Conservation (phyloP, 2,113 vertebrate genomes). For the Clarias gariepinus region DNA sequence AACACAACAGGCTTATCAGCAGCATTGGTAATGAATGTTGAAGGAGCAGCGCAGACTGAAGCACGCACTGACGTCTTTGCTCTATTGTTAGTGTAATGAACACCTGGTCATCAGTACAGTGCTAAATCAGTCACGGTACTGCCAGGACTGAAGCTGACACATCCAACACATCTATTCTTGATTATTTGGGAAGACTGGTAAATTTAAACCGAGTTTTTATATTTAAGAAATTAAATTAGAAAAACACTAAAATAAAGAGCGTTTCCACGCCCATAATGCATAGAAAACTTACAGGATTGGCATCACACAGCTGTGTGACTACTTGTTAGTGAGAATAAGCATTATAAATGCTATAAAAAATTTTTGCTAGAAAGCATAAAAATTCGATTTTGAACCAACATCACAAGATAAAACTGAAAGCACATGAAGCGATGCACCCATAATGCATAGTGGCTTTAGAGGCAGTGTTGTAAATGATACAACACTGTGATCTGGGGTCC, state of each 20-base stretch:
- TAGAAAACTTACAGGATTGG: no score
- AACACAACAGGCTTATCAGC: conserved; percentile 67
- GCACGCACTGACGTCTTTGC: conserved; percentile 64
- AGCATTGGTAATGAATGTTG: conserved; percentile 64
- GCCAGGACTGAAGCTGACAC: conserved; percentile 56
- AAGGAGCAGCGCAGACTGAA: conserved; percentile 61
- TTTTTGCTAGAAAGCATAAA: no score
- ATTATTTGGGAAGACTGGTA: background rate
- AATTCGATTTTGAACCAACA: no score
- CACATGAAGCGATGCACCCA: no score
- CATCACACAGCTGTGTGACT: no score
- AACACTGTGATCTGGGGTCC: no score
- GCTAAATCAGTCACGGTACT: conserved; percentile 64
- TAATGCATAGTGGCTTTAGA: no score
- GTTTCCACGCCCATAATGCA: no score
- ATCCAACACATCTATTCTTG: conserved; percentile 41
- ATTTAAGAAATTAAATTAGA: background rate
- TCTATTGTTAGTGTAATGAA: conserved; percentile 79
- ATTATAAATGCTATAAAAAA: no score
- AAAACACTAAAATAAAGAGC: conserved; percentile 1
- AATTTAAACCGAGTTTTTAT: background rate
- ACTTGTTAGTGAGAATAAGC: no score
- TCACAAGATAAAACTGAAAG: no score
- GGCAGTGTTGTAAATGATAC: no score
- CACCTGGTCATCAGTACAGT: conserved; percentile 74